A percentile compares a stretch with the other conserved stretches of the same genome.
These are phyloP conservation scores for Patagioenas fasciata DNA, from an alignment of 2,113 vertebrate genomes.

Conservation along the genomic window DNA sequence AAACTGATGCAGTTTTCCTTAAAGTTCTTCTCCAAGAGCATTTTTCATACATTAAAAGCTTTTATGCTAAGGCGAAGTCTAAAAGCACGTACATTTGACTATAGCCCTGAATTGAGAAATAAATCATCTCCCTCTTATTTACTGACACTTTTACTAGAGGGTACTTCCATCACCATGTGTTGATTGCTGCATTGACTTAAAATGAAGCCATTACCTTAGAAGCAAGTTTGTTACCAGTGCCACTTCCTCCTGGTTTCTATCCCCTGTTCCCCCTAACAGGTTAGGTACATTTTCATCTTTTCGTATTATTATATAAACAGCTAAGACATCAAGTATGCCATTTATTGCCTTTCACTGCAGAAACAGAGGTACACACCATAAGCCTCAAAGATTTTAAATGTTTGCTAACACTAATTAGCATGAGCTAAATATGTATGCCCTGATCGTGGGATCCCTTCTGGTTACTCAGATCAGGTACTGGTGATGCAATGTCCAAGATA, in stretches of 20 bases:
- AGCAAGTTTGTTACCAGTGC: not conserved
- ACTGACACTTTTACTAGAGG: not conserved
- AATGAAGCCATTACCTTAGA: not conserved
- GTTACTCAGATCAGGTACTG: not conserved
- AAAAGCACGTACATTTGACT: not conserved
- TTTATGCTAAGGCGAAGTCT: not conserved
- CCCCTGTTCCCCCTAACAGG: fast-evolving
- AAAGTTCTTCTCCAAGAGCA: not conserved
- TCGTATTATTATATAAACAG: not conserved
- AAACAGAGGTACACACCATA: not conserved
- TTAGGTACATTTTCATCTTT: not conserved
- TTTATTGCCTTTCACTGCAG: not conserved
- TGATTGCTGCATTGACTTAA: not conserved
- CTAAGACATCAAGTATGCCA: not conserved
- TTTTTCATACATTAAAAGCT: not conserved
- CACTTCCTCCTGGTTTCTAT: not conserved
- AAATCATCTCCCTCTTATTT: not conserved
- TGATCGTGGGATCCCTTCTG: not conserved
- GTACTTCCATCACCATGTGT: not conserved
- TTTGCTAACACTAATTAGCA: not conserved
- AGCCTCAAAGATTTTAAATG: not conserved
- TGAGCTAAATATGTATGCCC: not conserved
- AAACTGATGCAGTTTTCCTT: not conserved
- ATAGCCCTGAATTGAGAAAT: not conserved
- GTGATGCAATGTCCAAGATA: not conserved